Base-by-base conservation (phyloP, 2,888 invertebrate species). In the Sicus ferrugineus region DNA sequence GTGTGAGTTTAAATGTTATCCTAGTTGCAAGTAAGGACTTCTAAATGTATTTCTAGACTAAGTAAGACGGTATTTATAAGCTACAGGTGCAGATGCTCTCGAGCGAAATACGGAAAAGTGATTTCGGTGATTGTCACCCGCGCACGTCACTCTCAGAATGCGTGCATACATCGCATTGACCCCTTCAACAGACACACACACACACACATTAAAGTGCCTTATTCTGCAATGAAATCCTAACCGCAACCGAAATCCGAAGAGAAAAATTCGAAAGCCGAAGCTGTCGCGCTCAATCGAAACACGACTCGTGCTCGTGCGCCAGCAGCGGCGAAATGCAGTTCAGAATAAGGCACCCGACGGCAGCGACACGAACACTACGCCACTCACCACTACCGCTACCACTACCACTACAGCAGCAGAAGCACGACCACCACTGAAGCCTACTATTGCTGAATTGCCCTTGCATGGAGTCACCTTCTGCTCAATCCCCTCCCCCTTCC, bases 181-280 rank as follows among this genome's bases (percentile, higher is more conserved):
- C 7, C 34, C 34, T 9, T 9, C 34, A 34, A 34, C 34, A 9
- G 7, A 7, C 34, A 34, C n/a, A n/a, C n/a, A n/a, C n/a, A n/a
- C n/a, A n/a, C n/a, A n/a, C 59, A 42, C 34, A 65, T 61, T 67
- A 50, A 71, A 71, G 73, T 73, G 73, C 73, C 73, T 72, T 73
- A 73, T 73, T 73, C 73, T 73, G 73, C 64, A 72, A 71, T 72
- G 67, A 58, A 73, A 69, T 65, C 26, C n/a, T 66, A 68, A 73
- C 71, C 71, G 72, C 73, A 73, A 52, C 65, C 64, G 64, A 34
- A 67, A 72, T 68, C 70, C 42, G 14, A 62, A 59, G 30, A 56
- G 1, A 26, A 54, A 23, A 54, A 26, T 26, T 7, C 42, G 42
- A 42, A 42, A 42, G 14, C n/a, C 9, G 16, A 42, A n/a, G n/a